Evolutionary conservation across 2,888 invertebrate species (phyloP), one percentile per base, ranked within the genome.

Genomic region (Polietes domitor): DNA sequence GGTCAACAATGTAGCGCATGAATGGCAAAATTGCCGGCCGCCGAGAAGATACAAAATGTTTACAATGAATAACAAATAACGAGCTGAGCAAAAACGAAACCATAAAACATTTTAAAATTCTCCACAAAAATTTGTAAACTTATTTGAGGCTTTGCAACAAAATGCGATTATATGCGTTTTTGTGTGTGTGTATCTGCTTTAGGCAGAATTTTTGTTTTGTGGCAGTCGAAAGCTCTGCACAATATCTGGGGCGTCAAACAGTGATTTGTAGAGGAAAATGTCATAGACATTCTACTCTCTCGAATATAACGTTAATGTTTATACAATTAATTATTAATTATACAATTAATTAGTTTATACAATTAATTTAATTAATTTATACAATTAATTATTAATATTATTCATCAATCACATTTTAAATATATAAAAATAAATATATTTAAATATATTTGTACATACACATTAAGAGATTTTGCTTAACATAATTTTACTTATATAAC

Each of bases 101-200:
- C 15, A 47, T n/a, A 47, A 47, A 5, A 47, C 1, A 47, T 47
- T 47, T 68, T 12, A 41, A 68, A 68, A 68, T 68, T 43, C 24
- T 15, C 15, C 68, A 41, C 24, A 21, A 21, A 61, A 41, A 58
- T 43, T 43, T 68, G 43, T 43, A 41, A 68, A 68, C 41, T 68
- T 68, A 68, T 68, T 68, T 68, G 43, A 24, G 68, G 68, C 68
- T 68, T 68, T 68, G n/a, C 65, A 19, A 21, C 65, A 41, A 68
- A 41, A 68, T 43, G 43, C 68, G 43, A 68, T 68, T 68, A 41
- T 24, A 10, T 43, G 68, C 68, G 24, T 43, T 41, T 43, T 43
- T 9, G 41, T 58, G n/a, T 3, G 37, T 1, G 41, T 26, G 32
- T n/a, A 5, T 61, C 7, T 55, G 53, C 9, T 55, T 68, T 68